Conservation (phyloP, 2,888 invertebrate genomes). For the Tortricodes alternella region DNA sequence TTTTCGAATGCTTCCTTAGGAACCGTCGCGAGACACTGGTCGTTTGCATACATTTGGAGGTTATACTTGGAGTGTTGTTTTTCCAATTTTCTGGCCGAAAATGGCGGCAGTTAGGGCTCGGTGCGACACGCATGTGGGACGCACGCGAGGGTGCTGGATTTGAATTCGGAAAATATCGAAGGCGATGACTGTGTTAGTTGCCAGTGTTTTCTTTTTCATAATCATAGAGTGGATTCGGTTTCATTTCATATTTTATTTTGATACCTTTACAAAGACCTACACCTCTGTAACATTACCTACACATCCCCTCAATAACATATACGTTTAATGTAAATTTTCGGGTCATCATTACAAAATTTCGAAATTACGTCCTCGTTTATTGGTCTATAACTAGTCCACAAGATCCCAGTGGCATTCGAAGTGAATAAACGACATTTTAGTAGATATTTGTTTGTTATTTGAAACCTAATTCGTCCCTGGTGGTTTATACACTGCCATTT, state of each 20-base stretch:
- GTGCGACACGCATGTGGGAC: slow-evolving; percentile 29
- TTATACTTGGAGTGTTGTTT: slow-evolving; percentile 31
- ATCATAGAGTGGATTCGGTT: no score
- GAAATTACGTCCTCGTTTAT: no score
- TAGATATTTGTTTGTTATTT: no score
- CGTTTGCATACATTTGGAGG: slow-evolving; percentile 61
- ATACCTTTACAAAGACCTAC: no score
- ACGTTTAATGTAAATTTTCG: no score
- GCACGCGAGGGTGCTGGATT: slow-evolving; percentile 31
- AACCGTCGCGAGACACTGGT: slow-evolving; percentile 34
- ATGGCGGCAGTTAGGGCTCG: slow-evolving; percentile 30
- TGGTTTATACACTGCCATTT: slow-evolving; percentile 24
- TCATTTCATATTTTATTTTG: no score
- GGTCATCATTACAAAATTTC: no score
- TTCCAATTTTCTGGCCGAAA: slow-evolving; percentile 31
- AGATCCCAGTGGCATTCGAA: no score
- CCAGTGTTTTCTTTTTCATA: not conserved
- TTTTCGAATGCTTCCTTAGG: slow-evolving; percentile 57
- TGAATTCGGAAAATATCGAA: slow-evolving; percentile 23
- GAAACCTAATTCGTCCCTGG: slow-evolving; percentile 19
- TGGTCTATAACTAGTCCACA: no score
- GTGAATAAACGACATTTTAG: no score
- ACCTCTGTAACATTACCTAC: no score
- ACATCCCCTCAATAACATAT: no score
- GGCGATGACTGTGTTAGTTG: slow-evolving; percentile 16